phyloP scores from a whole-genome alignment of 2,888 invertebrate genomes.

The Tridacna gigas region DNA sequence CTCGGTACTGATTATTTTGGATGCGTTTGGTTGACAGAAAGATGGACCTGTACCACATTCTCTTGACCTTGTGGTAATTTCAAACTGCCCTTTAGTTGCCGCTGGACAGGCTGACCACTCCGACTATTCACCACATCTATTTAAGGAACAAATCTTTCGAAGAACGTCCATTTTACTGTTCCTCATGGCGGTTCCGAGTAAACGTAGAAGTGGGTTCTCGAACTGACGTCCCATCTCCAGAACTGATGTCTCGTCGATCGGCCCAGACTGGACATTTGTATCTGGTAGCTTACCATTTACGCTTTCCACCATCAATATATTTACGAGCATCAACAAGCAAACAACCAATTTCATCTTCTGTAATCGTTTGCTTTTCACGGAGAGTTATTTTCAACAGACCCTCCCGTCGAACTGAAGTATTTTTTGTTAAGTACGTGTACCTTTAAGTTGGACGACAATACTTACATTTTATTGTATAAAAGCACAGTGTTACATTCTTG shows the following conservation, averaged over 20 bases:
- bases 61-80: slow-evolving; percentile 15
- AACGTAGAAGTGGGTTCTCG: neutral
- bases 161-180: neutral
- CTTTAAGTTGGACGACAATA: too few relatives aligned
- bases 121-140: slow-evolving; percentile 15
- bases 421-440: too few relatives aligned
- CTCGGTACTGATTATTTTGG: slow-evolving; percentile 1
- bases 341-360: too few relatives aligned
- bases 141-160: slow-evolving; percentile 5
- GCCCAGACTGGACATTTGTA: neutral
- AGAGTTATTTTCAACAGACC: too few relatives aligned
- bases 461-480: too few relatives aligned
- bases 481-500: too few relatives aligned
- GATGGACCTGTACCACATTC: slow-evolving; percentile 6
- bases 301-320: too few relatives aligned
- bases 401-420: too few relatives aligned
- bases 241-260: neutral
- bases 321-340: too few relatives aligned
- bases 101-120: slow-evolving; percentile 25
- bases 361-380: too few relatives aligned
- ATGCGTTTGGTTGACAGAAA: neutral
- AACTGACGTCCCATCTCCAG: neutral
- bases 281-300: too few relatives aligned
- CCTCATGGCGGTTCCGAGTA: neutral
- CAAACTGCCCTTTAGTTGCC: neutral